These are phyloP conservation scores for Drosophila ohnishii DNA, from an alignment of 1,140 invertebrate genomes.

Conservation along the genomic window DNA sequence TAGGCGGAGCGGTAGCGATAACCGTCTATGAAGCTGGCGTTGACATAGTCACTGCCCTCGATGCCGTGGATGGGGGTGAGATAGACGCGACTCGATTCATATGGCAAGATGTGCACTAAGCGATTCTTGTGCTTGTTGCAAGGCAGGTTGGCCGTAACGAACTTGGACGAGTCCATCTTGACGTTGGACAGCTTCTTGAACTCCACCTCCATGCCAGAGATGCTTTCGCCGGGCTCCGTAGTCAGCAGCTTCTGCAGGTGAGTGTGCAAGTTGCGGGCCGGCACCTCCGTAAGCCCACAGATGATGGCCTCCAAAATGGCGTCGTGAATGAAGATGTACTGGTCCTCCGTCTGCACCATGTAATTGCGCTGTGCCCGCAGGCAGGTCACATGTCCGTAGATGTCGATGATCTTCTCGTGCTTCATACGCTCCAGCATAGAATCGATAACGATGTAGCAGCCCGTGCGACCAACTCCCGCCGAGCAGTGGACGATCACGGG, in stretches of 20 bases:
- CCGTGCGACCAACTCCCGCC: constrained; percentile 98
- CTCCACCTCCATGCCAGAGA: constrained; percentile 98
- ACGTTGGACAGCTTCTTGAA: constrained; percentile 98
- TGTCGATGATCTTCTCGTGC: constrained; percentile 98
- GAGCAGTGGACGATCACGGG: constrained; percentile 99
- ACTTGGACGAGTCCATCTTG: constrained; percentile 96
- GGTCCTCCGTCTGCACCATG: constrained; percentile 99
- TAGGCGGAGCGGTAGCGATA: constrained; percentile 96
- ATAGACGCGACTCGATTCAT: constrained; percentile 97
- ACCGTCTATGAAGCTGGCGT: constrained; percentile 98
- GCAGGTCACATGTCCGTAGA: constrained; percentile 99
- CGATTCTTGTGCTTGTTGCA: constrained; percentile 99
- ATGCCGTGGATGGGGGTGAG: constrained; percentile 94
- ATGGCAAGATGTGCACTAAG: constrained; percentile 98
- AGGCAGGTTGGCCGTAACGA: constrained; percentile 97
- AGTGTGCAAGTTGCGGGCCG: constrained; percentile 94
- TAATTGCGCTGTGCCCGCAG: constrained; percentile 98
- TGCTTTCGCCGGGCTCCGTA: constrained; percentile 90
- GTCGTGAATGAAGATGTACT: constrained; percentile 99
- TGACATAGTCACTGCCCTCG: constrained; percentile 99
- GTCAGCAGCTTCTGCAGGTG: constrained; percentile 97
- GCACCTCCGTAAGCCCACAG: constrained; percentile 97
- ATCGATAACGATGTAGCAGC: constrained; percentile 99
- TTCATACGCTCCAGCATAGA: constrained; percentile 97
- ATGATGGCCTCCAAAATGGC: constrained; percentile 97